Evolutionary conservation across 37 sponge, comb jelly and placozoan species (phyloP), one percentile per base, ranked within the genome.

Genomic region (Crambe crambe): DNA sequence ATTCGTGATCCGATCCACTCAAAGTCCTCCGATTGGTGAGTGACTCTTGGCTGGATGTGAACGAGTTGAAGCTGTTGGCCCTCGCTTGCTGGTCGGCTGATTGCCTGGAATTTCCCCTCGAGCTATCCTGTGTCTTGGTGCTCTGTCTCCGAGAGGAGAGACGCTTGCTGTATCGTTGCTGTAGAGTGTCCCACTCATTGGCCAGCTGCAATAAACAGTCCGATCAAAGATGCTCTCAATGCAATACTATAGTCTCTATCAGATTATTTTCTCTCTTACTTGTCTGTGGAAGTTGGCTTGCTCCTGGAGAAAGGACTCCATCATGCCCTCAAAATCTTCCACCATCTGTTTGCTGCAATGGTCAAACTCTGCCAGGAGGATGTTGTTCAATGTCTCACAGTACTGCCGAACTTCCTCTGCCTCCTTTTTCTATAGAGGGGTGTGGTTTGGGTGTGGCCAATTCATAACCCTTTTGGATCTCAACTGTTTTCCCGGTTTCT

Each of bases 301-400:
- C 27, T 83, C 30, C 73, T 57, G 37, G 36, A 94, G 61, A 27
- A 87, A 68, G 58, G 27, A 40, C 0, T 39, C 37, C 22, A 87
- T 60, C 67, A 90, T 75, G 15, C 37, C 30, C 35, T 76, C 83
- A 59, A 94, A 74, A 40, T 89, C 91, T 10, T 60, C 58, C 26
- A 87, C 25, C 73, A 94, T 62, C 32, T 26, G 18, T 1, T 38
- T 37, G 39, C 91, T 90, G 65, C 83, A 76, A 73, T 94, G 84
- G 78, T 90, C 91, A 78, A 94, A 83, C 65, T 94, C 94, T 0
- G 94, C 79, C 76, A 94, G 69, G 5, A 94, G 67, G n/a, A 94
- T 83, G 68, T 94, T 94, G 74, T 83, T 86, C n/a, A 90, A 84
- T 20, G 91, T 84, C n/a, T 94, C 91, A 73, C 85, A 88, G 39